Evolutionary conservation across 2,797 vertebrate genomes (phyloP).

Genomic region (Enteromius trimaculatus): DNA sequence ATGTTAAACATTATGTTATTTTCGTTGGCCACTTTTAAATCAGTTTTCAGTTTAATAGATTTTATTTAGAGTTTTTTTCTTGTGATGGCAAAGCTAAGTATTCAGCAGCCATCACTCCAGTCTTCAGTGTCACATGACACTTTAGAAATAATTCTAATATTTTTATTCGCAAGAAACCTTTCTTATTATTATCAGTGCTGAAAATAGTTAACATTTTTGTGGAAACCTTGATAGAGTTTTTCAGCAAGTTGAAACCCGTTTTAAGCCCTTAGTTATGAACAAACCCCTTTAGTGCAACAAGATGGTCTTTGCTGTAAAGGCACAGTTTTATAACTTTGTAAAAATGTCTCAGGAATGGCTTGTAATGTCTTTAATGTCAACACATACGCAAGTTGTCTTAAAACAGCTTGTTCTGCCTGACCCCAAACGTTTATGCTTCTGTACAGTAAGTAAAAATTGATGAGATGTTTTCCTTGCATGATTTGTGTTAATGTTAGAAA

Average conservation of each 20-base stretch:
- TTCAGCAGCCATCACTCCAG: neutral
- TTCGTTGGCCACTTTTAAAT: neutral
- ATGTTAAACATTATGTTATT: neutral
- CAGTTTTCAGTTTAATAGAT: neutral
- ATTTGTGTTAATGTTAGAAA: constrained; percentile 13
- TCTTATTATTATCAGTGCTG: neutral
- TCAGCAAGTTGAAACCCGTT: neutral
- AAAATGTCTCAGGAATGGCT: neutral
- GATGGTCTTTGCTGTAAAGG: neutral
- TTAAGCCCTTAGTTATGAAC: neutral
- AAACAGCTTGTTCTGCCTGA: too few relatives aligned
- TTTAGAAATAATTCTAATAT: neutral
- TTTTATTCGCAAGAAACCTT: neutral
- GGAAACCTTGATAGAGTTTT: neutral
- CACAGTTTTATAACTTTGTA: neutral
- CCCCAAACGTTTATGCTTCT: too few relatives aligned
- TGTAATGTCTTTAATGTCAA: constrained; percentile 10
- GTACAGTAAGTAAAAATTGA: neutral
- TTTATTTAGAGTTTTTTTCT: neutral
- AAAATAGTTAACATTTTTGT: neutral
- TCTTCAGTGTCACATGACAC: neutral
- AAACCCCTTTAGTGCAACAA: neutral
- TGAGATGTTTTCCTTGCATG: constrained; percentile 16
- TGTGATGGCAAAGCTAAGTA: neutral
- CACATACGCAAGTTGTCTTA: neutral